A percentile compares a stretch with the other conserved stretches of the same genome.
phyloP scores from a whole-genome alignment of 2,888 invertebrate species.

The Polymixis flavicincta region DNA sequence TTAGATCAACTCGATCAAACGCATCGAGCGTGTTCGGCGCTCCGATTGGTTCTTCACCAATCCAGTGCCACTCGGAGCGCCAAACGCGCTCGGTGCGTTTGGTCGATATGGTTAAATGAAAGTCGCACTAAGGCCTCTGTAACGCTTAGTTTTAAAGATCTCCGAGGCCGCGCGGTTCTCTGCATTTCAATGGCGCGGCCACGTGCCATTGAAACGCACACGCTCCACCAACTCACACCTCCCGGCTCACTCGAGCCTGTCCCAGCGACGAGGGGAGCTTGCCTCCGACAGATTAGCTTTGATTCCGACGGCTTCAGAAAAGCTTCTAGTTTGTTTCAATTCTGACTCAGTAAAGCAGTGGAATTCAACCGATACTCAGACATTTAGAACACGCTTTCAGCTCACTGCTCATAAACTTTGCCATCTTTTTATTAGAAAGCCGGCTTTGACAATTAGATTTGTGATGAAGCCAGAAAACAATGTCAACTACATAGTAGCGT shows the following conservation, averaged over 20 bases:
- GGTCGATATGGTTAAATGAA: too few species aligned
- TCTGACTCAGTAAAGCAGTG: background rate
- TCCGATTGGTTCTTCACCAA: too few species aligned
- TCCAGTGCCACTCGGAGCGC: too few species aligned
- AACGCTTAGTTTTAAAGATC: too few species aligned
- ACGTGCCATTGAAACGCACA: background rate
- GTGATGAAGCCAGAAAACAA: background rate
- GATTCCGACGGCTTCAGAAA: background rate
- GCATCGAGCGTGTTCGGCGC: too few species aligned
- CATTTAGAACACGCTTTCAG: slow-evolving; percentile 4
- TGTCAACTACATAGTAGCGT: background rate
- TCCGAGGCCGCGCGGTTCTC: too few species aligned
- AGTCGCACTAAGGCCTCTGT: too few species aligned
- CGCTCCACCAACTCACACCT: too few species aligned
- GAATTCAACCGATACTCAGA: background rate
- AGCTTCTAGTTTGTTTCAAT: slow-evolving; percentile 22
- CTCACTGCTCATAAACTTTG: background rate
- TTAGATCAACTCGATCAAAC: too few species aligned
- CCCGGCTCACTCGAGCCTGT: background rate
- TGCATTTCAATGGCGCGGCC: too few species aligned
- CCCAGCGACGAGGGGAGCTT: background rate
- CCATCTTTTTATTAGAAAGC: background rate
- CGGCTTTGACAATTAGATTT: slow-evolving; percentile 1
- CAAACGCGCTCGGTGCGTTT: too few species aligned
- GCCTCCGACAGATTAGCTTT: slow-evolving; percentile 12